These are phyloP conservation scores for Podarcis siculus DNA, from an alignment of 2,797 vertebrate genomes.

Conservation along the genomic window DNA sequence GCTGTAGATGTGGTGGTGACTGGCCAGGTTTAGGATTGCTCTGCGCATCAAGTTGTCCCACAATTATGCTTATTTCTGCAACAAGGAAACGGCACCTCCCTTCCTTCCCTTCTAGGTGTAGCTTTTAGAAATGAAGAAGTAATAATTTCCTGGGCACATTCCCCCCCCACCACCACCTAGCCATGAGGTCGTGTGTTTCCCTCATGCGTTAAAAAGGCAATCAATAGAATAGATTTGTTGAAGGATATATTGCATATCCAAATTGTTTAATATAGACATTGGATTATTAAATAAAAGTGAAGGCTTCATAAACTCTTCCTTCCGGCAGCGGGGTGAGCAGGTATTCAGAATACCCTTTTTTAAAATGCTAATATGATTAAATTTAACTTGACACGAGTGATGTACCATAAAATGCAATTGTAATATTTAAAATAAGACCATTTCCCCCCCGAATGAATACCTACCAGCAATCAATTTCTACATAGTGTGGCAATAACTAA, in stretches of 20 bases:
- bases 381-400: slow-evolving; percentile 64
- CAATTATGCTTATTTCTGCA: not conserved
- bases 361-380: slow-evolving; percentile 58
- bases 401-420: slow-evolving; percentile 47
- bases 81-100: not conserved
- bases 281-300: slow-evolving; percentile 63
- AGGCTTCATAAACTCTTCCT: slow-evolving; percentile 55
- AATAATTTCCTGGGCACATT: slow-evolving; percentile 20
- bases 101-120: not conserved
- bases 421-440: slow-evolving; percentile 61
- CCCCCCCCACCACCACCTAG: not conserved
- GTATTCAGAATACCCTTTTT: slow-evolving; percentile 47
- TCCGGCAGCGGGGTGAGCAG: slow-evolving; percentile 49
- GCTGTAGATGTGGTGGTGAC: no score
- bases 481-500: slow-evolving; percentile 30
- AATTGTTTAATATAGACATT: slow-evolving; percentile 57
- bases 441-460: slow-evolving; percentile 59
- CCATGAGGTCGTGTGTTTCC: slow-evolving; percentile 30
- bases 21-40: no score
- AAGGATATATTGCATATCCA: slow-evolving; percentile 29
- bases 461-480: slow-evolving; percentile 50
- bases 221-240: slow-evolving; percentile 53
- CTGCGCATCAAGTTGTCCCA: not conserved
- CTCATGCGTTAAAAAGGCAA: slow-evolving; percentile 49
- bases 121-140: not conserved